A percentile compares a stretch with the other conserved stretches of the same genome.
These are phyloP conservation scores for Bucorvus abyssinicus DNA, from an alignment of 2,797 vertebrate species.

Conservation along the genomic window DNA sequence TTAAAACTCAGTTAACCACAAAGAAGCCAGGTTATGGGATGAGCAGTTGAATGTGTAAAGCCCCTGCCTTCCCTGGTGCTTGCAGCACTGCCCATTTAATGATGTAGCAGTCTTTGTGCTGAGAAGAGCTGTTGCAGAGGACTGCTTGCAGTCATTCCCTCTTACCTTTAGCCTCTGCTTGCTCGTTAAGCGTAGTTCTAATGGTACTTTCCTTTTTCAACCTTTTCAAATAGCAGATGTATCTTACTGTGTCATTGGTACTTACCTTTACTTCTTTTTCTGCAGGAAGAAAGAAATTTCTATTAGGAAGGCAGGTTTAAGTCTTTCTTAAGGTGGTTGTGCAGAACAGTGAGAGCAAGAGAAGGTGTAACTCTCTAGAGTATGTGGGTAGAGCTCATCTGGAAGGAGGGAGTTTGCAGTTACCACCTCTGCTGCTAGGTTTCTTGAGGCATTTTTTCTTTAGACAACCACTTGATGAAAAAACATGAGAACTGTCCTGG, in stretches of 20 bases:
- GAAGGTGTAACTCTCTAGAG: neutral
- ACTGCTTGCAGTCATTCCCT: neutral
- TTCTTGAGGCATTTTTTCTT: neutral
- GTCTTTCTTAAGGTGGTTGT: neutral
- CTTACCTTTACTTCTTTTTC: neutral
- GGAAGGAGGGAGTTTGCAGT: neutral
- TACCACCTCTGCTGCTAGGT: neutral
- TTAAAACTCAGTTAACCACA: neutral
- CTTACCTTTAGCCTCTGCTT: neutral
- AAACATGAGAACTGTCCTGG: neutral
- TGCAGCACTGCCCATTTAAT: neutral
- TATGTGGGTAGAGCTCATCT: neutral
- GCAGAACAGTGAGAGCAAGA: neutral
- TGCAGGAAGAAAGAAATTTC: neutral
- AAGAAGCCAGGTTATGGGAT: neutral
- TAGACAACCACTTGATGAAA: neutral
- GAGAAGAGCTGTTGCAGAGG: neutral
- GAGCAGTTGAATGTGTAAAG: neutral
- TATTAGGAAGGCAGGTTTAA: neutral
- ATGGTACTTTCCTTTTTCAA: neutral
- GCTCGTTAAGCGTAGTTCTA: neutral
- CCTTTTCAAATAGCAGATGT: neutral
- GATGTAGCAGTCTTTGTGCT: neutral
- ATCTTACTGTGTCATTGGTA: neutral
- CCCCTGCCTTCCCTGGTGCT: fast-evolving